Conservation (phyloP, 2,888 invertebrate species). For the Mayetiola destructor region DNA sequence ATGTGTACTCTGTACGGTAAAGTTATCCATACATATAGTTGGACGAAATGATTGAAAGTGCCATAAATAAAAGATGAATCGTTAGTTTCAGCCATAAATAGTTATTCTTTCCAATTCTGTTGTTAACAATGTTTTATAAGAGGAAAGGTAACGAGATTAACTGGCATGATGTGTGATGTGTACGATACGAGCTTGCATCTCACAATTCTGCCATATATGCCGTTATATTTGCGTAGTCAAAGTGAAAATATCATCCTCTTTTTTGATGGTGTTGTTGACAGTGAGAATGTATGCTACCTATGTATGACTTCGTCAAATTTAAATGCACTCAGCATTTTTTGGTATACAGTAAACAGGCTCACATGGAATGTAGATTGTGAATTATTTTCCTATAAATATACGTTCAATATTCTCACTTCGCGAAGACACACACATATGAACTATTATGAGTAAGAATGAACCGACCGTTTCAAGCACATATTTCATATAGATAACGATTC, state of each 20-base stretch:
- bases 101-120: not conserved
- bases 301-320: not conserved
- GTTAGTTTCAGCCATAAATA: conserved; percentile 11
- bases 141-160: conserved; percentile 12
- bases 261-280: not conserved
- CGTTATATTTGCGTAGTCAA: not conserved
- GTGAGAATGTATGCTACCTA: not conserved
- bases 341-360: not conserved
- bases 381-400: too few relatives aligned
- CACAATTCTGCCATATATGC: too few relatives aligned
- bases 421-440: not conserved
- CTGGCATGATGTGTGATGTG: too few relatives aligned
- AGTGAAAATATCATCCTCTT: too few relatives aligned
- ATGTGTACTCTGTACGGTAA: too few relatives aligned
- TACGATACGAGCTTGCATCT: too few relatives aligned
- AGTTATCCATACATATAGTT: too few relatives aligned
- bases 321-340: not conserved
- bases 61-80: conserved; percentile 9
- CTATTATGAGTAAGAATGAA: not conserved
- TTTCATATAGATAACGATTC: conserved; percentile 11
- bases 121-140: not conserved
- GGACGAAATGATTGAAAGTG: conserved; percentile 2
- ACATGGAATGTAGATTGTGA: too few relatives aligned
- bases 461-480: conserved; percentile 1
- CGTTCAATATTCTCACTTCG: not conserved